These are phyloP conservation scores for Oeneis ivallda DNA, from an alignment of 2,888 invertebrate species.

Conservation along the genomic window DNA sequence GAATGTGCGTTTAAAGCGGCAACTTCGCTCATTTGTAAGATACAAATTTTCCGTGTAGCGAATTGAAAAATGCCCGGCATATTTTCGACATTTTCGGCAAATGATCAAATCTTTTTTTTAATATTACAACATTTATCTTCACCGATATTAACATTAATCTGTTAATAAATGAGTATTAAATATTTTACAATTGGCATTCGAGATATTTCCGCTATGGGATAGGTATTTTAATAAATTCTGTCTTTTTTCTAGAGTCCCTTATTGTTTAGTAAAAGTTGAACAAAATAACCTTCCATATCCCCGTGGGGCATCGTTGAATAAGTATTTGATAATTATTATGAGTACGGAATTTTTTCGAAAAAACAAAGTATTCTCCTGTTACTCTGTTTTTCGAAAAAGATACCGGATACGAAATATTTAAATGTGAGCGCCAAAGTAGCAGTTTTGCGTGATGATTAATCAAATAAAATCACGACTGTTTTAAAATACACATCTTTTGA, in stretches of 20 bases:
- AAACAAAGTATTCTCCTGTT: too few species aligned
- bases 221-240: background rate
- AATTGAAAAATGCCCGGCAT: constrained; percentile 57
- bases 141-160: background rate
- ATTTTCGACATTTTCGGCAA: constrained; percentile 10
- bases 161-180: constrained; percentile 1
- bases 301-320: too few species aligned
- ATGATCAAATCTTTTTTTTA: constrained; percentile 21
- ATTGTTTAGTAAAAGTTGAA: background rate
- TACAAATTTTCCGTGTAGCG: constrained; percentile 58
- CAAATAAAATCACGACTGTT: too few species aligned
- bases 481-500: too few species aligned
- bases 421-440: too few species aligned
- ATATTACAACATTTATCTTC: constrained; percentile 1
- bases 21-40: constrained; percentile 63
- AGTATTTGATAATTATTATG: too few species aligned
- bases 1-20: constrained; percentile 52
- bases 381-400: too few species aligned
- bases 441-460: too few species aligned
- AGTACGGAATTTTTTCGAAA: too few species aligned
- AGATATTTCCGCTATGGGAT: background rate
- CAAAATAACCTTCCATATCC: too few species aligned
- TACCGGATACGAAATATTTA: too few species aligned
- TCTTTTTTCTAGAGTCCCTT: background rate
- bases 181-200: background rate